Evolutionary conservation across 2,797 vertebrate genomes (phyloP).

Genomic region (Propithecus deckenii): DNA sequence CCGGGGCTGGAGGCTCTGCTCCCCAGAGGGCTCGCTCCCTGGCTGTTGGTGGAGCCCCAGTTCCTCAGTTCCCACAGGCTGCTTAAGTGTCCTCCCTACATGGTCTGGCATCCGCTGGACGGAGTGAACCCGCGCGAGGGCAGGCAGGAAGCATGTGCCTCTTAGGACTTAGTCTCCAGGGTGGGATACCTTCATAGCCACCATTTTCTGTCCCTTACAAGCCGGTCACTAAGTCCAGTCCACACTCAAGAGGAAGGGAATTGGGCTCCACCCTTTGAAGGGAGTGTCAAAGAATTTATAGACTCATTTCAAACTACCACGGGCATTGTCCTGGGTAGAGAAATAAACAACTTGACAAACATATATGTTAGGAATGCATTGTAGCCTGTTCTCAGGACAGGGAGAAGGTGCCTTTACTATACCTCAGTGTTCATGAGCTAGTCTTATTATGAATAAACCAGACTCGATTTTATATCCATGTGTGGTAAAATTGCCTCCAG

Average conservation of each 20-base stretch:
- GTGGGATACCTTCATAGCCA: too few relatives aligned
- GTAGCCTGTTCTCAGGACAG: background rate
- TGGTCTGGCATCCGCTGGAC: background rate
- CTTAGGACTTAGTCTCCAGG: background rate
- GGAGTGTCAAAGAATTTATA: background rate
- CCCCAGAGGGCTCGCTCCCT: background rate
- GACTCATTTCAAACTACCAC: background rate
- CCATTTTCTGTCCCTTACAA: background rate
- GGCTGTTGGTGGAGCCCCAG: background rate
- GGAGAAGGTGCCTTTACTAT: background rate
- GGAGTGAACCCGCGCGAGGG: background rate
- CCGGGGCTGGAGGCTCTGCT: background rate
- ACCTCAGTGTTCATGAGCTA: background rate
- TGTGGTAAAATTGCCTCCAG: background rate
- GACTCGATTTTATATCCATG: background rate
- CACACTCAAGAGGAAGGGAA: background rate
- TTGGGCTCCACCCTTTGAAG: background rate
- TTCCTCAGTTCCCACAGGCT: too few relatives aligned
- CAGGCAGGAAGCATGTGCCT: background rate
- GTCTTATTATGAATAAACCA: background rate
- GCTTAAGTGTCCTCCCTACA: fast-evolving
- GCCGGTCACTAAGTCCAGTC: background rate
- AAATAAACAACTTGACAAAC: background rate
- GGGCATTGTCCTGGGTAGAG: background rate
- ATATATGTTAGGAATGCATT: background rate